A percentile compares a stretch with the other conserved stretches of the same genome.
These are phyloP conservation scores for Periplaneta americana DNA, from an alignment of 1,140 invertebrate genomes.

Conservation along the genomic window DNA sequence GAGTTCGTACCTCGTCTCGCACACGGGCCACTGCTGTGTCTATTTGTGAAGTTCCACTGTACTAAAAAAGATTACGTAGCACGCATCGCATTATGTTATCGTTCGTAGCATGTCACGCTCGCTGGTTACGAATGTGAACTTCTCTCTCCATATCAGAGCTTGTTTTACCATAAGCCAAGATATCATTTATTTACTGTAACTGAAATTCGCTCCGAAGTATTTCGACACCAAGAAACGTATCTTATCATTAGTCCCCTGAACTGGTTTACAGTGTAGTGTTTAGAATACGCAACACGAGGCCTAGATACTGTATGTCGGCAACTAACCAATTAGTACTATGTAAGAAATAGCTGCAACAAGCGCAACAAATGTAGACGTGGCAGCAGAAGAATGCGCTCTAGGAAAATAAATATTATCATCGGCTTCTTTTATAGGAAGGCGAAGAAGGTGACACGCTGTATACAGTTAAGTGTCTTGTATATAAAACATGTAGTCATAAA, in stretches of 20 bases:
- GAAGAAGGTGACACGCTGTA: neutral
- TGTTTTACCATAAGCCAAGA: too few relatives aligned
- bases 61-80: too few relatives aligned
- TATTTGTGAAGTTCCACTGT: too few relatives aligned
- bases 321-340: neutral
- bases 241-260: neutral
- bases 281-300: neutral
- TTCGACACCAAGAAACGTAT: neutral
- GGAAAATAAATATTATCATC: too few relatives aligned
- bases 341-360: neutral
- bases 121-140: too few relatives aligned
- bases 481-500: neutral
- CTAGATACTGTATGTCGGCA: neutral
- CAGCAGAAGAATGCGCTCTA: neutral
- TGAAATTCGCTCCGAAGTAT: neutral
- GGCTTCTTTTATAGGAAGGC: too few relatives aligned
- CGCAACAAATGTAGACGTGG: neutral
- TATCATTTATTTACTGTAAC: neutral
- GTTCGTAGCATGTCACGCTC: too few relatives aligned
- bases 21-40: too few relatives aligned
- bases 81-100: too few relatives aligned
- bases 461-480: neutral
- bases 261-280: neutral
- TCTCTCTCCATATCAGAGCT: too few relatives aligned
- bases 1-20: too few relatives aligned